Conservation (phyloP, 2,113 vertebrate species). For the Callocephalon fimbriatum region DNA sequence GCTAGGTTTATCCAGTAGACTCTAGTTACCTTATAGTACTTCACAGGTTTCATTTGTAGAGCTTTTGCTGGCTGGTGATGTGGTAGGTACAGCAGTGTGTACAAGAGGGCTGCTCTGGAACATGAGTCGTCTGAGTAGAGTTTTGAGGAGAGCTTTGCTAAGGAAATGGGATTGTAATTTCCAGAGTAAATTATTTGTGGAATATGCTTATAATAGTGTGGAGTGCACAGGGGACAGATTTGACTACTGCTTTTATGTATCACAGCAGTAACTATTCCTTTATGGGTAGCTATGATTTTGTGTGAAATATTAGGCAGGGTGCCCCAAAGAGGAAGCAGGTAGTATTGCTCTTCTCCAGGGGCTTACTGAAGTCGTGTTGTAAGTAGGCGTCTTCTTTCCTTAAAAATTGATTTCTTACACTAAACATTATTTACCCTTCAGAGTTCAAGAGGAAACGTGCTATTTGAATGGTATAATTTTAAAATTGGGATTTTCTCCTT, state of each 20-base stretch:
- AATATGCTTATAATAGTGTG: accelerated
- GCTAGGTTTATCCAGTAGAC: not conserved
- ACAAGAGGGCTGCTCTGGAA: not conserved
- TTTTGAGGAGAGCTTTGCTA: not conserved
- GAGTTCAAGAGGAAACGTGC: not conserved
- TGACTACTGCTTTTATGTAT: not conserved
- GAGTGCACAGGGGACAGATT: not conserved
- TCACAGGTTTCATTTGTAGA: not conserved
- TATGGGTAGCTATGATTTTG: not conserved
- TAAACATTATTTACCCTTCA: not conserved
- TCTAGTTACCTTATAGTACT: not conserved
- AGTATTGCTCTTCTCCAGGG: not conserved
- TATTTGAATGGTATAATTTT: not conserved
- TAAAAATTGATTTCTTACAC: not conserved
- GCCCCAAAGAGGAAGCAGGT: not conserved
- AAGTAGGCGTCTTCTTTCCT: not conserved
- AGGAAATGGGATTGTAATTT: not conserved
- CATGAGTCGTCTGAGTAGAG: not conserved
- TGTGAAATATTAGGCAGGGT: not conserved
- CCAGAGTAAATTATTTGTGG: not conserved
- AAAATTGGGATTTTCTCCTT: not conserved
- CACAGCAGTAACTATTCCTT: not conserved
- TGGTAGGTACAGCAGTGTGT: not conserved
- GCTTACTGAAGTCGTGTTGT: not conserved
- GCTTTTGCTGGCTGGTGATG: not conserved